Conservation (phyloP, 2,888 invertebrate species). For the Agrotis exclamationis region DNA sequence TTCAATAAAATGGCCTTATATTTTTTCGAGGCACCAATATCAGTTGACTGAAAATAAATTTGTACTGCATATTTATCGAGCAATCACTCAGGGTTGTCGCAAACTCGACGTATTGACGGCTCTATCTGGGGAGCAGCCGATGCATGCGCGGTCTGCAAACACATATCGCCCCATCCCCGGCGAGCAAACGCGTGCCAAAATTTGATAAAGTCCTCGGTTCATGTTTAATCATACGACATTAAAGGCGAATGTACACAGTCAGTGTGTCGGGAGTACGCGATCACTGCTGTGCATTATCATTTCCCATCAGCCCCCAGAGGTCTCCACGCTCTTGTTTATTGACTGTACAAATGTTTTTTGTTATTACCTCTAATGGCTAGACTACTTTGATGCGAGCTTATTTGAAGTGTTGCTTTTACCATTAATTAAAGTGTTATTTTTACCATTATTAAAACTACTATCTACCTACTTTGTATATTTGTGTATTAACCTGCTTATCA, state of each 20-base stretch:
- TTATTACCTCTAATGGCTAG: conserved; percentile 63
- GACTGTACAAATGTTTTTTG: conserved; percentile 77
- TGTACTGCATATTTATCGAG: conserved; percentile 79
- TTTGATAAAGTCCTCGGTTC: conserved; percentile 89
- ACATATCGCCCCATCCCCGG: conserved; percentile 80
- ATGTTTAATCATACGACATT: conserved; percentile 90
- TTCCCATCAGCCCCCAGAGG: conserved; percentile 79
- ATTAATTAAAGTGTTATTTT: conserved; percentile 22
- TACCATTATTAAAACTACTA: conserved; percentile 19
- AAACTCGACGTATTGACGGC: conserved; percentile 85
- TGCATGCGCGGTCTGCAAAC: conserved; percentile 87
- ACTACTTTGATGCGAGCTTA: conserved; percentile 55
- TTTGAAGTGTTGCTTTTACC: conserved; percentile 22
- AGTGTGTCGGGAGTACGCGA: conserved; percentile 72
- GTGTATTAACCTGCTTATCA: no score
- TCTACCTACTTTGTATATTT: no score
- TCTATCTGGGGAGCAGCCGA: conserved; percentile 83
- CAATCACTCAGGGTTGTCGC: conserved; percentile 86
- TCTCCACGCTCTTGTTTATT: conserved; percentile 69
- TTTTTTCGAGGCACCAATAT: conserved; percentile 38
- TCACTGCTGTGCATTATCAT: conserved; percentile 81
- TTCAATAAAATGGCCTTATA: conserved; percentile 11
- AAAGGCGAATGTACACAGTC: conserved; percentile 72
- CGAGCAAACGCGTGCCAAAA: conserved; percentile 89
- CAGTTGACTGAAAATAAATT: conserved; percentile 68